Evolutionary conservation across 2,113 vertebrate genomes (phyloP).

Genomic region (Chlamydotis undulata): DNA sequence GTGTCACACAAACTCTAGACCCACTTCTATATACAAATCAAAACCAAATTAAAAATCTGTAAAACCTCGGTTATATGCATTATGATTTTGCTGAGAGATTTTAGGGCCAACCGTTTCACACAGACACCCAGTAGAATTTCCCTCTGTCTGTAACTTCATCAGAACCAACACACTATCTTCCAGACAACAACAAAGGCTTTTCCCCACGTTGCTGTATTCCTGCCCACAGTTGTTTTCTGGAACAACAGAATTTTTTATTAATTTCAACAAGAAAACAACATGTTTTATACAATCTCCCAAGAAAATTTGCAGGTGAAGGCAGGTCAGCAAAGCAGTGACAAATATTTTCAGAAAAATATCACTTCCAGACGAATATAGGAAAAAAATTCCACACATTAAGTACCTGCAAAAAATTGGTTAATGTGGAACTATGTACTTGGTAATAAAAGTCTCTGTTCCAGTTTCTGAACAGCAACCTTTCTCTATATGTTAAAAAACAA

Average conservation of each 20-base stretch:
- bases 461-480: neutral
- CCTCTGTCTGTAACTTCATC: neutral
- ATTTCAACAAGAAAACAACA: neutral
- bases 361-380: neutral
- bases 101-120: neutral
- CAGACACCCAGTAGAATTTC: neutral
- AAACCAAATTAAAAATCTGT: neutral
- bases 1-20: rapidly evolving
- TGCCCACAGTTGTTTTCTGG: neutral
- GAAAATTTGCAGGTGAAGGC: neutral
- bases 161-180: neutral
- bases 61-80: neutral
- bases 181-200: neutral
- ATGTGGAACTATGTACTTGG: neutral
- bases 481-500: neutral
- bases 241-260: neutral
- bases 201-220: neutral
- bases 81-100: neutral
- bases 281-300: neutral
- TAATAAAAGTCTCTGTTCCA: neutral
- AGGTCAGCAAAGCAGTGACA: neutral
- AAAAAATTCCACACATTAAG: neutral
- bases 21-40: neutral
- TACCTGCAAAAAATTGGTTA: neutral
- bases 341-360: neutral